Conservation (phyloP, 2,113 vertebrate genomes). For the Colistium nudipinnis region DNA sequence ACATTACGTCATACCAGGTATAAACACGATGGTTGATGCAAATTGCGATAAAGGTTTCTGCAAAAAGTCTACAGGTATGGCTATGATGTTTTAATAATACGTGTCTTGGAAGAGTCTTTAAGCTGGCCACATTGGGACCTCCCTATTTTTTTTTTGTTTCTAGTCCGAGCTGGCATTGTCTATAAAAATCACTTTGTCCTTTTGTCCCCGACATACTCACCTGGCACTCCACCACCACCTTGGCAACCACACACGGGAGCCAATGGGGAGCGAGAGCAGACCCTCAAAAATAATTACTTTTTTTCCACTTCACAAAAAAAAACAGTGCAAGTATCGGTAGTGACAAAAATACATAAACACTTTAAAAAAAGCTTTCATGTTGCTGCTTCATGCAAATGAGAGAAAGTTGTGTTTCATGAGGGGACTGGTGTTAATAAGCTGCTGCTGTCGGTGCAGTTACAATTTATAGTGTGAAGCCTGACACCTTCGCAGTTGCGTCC, state of each 20-base stretch:
- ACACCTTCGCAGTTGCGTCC: slow-evolving; percentile 19
- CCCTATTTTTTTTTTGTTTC: not conserved
- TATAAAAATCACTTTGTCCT: slow-evolving; percentile 29
- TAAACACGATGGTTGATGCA: too few relatives aligned
- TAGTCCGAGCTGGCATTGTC: slow-evolving; percentile 4
- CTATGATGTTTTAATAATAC: not conserved
- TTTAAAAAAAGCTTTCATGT: not conserved
- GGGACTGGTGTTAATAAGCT: slow-evolving; percentile 7
- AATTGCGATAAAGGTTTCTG: too few relatives aligned
- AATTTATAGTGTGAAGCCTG: slow-evolving; percentile 36
- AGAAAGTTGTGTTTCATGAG: not conserved
- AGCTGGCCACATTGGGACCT: not conserved
- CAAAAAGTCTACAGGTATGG: not conserved
- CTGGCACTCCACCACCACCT: slow-evolving; percentile 39
- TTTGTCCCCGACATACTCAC: slow-evolving; percentile 42
- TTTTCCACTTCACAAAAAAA: slow-evolving; percentile 31
- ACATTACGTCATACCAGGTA: too few relatives aligned
- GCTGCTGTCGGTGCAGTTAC: slow-evolving; percentile 7
- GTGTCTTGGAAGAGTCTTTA: not conserved
- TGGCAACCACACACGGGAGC: slow-evolving; percentile 44
- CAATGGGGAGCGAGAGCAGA: slow-evolving; percentile 35
- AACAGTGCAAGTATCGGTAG: not conserved
- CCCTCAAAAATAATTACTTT: slow-evolving; percentile 23
- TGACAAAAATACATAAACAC: not conserved
- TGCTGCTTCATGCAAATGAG: not conserved